phyloP scores from a whole-genome alignment of 2,888 invertebrate genomes.

The Acronicta alni region DNA sequence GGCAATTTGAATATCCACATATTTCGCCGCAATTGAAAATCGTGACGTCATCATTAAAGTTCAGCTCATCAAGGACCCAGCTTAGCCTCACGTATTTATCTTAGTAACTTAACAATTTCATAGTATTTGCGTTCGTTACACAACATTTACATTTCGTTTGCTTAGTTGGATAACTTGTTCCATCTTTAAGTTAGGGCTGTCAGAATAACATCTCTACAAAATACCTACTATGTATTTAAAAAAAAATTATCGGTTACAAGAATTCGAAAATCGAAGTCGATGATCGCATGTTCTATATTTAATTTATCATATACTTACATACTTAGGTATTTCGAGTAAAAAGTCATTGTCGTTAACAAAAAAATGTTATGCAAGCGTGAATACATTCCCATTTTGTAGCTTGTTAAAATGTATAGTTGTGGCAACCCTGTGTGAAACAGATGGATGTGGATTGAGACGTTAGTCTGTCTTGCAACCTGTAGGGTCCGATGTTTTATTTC shows the following conservation, averaged over 20 bases:
- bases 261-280: neutral
- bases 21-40: constrained; percentile 48
- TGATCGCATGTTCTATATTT: neutral
- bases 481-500: constrained; percentile 75
- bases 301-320: neutral
- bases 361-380: too few relatives aligned
- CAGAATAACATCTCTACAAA: constrained; percentile 3
- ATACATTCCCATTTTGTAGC: too few relatives aligned
- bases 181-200: constrained; percentile 56
- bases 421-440: constrained; percentile 52
- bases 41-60: constrained; percentile 51
- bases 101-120: constrained; percentile 75
- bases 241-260: neutral
- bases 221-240: constrained; percentile 8
- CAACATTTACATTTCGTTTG: constrained; percentile 69
- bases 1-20: neutral
- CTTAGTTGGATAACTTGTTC: constrained; percentile 71
- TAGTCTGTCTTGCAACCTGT: constrained; percentile 69
- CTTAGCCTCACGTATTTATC: constrained; percentile 71
- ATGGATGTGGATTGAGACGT: constrained; percentile 79
- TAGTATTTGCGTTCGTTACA: constrained; percentile 75
- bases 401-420: constrained; percentile 17
- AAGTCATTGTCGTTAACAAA: too few relatives aligned
- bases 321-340: too few relatives aligned
- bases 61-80: constrained; percentile 34